Base-by-base conservation (phyloP, 2,113 vertebrate genomes). In the Austrofundulus limnaeus region DNA sequence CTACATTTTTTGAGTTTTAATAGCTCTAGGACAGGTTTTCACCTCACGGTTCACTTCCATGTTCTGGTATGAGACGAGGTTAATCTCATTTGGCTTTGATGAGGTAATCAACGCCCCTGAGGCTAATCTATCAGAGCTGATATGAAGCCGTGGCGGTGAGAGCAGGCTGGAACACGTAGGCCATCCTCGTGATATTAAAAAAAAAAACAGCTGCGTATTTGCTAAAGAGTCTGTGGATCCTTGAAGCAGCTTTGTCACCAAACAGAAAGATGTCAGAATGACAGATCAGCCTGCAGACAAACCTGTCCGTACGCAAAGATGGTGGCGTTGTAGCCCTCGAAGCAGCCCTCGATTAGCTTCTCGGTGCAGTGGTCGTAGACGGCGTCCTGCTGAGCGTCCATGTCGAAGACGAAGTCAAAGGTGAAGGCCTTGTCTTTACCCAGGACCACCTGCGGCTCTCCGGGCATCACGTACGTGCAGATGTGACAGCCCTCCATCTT, bases 371-470 rank as follows among this genome's bases (percentile, higher is more conserved):
- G 86, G 67, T 57, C 20, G 74, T 99, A 99, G 82, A 99, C 94
- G 31, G 89, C 81, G 0, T 95, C 94, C 92, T 99, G 97, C 70
- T 92, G 93, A 0, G 93, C 93, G 63, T 96, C 94, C 65, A 97
- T 96, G 85, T 99, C 95, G 20, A 97, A 96, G 48, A 98, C 95
- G 1, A 95, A 92, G 88, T 99, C 97, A 28, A 96, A 99, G 47
- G 96, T 98, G 87, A 99, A 99, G 82, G 97, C 94, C 68, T 99
- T 99, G 82, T 99, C 97, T 81, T 99, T 99, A 69, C 97, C 97
- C 83, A 99, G 91, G 70, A 98, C 91, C 81, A 99, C 95, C 81
- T 98, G 96, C 25, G 97, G 96, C 78, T 99, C 96, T 12, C 93
- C 95, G 1, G 95, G 95, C 72, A 94, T 98, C 75, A 98, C 94